phyloP scores from a whole-genome alignment of 2,113 vertebrate species.

The Calidris pugnax region DNA sequence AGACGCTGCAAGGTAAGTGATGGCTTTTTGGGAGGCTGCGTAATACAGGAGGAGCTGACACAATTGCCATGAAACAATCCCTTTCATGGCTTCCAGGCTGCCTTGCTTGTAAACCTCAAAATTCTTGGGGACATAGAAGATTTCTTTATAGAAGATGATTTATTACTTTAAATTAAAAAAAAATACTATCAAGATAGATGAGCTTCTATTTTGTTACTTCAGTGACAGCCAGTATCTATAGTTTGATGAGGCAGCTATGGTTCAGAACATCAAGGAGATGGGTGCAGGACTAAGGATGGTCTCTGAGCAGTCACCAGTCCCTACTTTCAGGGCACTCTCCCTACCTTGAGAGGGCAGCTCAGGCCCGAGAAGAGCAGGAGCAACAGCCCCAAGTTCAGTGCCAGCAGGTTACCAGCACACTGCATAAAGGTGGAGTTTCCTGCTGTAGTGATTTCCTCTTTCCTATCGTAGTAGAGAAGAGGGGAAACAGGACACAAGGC shows the following conservation, averaged over 20 bases:
- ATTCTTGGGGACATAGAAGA: fast-evolving
- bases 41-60: background rate
- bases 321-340: background rate
- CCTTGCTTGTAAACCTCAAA: background rate
- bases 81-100: background rate
- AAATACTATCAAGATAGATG: background rate
- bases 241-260: background rate
- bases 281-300: fast-evolving
- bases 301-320: background rate
- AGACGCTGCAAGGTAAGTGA: background rate
- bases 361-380: background rate
- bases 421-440: background rate
- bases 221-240: background rate
- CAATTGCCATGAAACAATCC: background rate
- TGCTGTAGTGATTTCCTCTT: background rate
- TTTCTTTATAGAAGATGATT: background rate
- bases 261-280: background rate
- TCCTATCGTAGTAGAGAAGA: background rate
- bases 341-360: background rate
- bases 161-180: background rate
- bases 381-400: background rate
- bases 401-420: fast-evolving
- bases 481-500: fast-evolving
- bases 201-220: background rate
- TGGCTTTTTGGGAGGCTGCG: background rate